Evolutionary conservation across 2,888 invertebrate species (phyloP).

Genomic region (Pristionchus exspectatus): DNA sequence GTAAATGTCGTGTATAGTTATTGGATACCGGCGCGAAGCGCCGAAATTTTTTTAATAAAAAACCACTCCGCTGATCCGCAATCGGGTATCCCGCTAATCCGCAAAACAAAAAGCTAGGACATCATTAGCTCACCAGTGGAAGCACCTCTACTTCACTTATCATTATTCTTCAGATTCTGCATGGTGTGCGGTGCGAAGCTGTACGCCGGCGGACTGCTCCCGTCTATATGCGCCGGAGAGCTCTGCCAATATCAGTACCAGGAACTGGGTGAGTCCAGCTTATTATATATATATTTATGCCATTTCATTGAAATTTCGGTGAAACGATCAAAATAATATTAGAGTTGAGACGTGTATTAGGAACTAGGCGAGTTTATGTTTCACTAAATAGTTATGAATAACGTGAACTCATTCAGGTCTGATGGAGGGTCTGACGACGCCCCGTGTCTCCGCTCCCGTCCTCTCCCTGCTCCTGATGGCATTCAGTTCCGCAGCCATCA

Average conservation of each 20-base stretch:
- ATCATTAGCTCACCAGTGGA: too few relatives aligned
- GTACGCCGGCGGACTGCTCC: background rate
- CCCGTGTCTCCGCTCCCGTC: slow-evolving; percentile 27
- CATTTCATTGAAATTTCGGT: too few relatives aligned
- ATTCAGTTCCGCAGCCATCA: background rate
- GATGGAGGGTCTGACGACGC: slow-evolving; percentile 42
- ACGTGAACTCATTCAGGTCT: background rate
- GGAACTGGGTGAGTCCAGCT: slow-evolving; percentile 39
- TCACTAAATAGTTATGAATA: background rate
- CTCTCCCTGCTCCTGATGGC: slow-evolving; percentile 11
- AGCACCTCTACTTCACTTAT: background rate
- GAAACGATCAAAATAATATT: background rate
- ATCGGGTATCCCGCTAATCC: too few relatives aligned
- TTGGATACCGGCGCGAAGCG: too few relatives aligned
- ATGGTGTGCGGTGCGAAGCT: slow-evolving; percentile 24
- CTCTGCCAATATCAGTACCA: slow-evolving; percentile 30
- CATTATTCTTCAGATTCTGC: background rate
- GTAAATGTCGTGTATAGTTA: too few relatives aligned
- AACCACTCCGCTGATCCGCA: too few relatives aligned
- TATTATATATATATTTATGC: too few relatives aligned
- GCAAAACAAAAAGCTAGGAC: too few relatives aligned
- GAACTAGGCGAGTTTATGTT: too few relatives aligned
- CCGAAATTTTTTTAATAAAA: too few relatives aligned
- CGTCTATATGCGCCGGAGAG: background rate
- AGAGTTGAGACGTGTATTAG: too few relatives aligned